Conservation (phyloP, 2,113 vertebrate species). For the Sander vitreus region DNA sequence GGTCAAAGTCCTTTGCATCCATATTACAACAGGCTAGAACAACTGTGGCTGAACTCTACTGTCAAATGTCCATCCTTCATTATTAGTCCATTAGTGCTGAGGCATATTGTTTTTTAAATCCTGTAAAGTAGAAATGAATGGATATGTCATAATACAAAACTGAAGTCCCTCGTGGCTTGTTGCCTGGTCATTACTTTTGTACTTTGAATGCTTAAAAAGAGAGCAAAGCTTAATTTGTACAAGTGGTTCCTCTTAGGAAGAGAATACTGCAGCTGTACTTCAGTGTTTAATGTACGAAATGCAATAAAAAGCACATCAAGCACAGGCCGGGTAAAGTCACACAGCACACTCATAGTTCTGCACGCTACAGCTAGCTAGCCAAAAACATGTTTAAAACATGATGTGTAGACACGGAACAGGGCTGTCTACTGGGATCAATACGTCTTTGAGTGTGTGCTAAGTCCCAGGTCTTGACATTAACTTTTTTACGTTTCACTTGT, state of each 20-base stretch:
- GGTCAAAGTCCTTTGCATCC: slow-evolving; percentile 31
- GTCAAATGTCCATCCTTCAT: slow-evolving; percentile 29
- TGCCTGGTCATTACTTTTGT: slow-evolving; percentile 18
- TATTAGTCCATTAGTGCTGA: slow-evolving; percentile 24
- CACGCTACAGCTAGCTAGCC: slow-evolving; percentile 28
- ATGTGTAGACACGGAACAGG: not conserved
- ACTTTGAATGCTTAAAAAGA: slow-evolving; percentile 26
- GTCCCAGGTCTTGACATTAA: no score
- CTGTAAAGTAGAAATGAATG: not conserved
- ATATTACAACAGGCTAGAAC: slow-evolving; percentile 6
- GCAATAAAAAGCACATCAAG: slow-evolving; percentile 29
- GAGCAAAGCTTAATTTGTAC: slow-evolving; percentile 13
- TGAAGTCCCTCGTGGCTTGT: not conserved
- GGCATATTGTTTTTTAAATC: not conserved
- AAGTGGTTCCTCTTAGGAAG: slow-evolving; percentile 23
- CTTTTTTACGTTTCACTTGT: no score
- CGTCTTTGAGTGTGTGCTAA: not conserved
- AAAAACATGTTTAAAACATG: slow-evolving; percentile 17
- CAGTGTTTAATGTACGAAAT: slow-evolving; percentile 37
- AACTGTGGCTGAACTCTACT: slow-evolving; percentile 10
- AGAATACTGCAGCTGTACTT: slow-evolving; percentile 26
- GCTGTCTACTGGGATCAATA: not conserved
- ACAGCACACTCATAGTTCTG: not conserved
- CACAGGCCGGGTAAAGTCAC: slow-evolving; percentile 14
- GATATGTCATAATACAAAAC: slow-evolving; percentile 13